A percentile compares a stretch with the other conserved stretches of the same genome.
These are phyloP conservation scores for Nipponacmea schrenckii DNA, from an alignment of 2,888 invertebrate species.

Conservation along the genomic window DNA sequence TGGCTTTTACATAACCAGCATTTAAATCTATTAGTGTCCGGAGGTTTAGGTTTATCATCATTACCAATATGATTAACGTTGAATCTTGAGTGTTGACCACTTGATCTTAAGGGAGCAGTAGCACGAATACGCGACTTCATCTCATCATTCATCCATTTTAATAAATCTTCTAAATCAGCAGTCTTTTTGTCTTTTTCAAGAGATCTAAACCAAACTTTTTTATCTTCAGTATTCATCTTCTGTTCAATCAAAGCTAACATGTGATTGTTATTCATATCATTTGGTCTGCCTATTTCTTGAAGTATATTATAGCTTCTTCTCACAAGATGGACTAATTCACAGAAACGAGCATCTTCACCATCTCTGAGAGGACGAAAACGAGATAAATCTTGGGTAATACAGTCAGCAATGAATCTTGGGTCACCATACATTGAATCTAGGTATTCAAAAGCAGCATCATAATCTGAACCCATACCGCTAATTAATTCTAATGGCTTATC, in stretches of 20 bases:
- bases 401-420: not conserved
- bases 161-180: not conserved
- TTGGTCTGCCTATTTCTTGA: not conserved
- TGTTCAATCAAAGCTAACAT: slow-evolving; percentile 1
- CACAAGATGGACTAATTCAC: not conserved
- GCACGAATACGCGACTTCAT: slow-evolving; percentile 1
- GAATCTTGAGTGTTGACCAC: not conserved
- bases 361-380: not conserved
- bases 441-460: slow-evolving; percentile 1
- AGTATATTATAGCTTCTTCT: not conserved
- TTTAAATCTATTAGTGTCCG: not conserved
- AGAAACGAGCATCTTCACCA: not conserved
- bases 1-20: not conserved
- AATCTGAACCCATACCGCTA: not conserved
- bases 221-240: not conserved
- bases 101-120: not conserved
- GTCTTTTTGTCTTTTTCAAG: slow-evolving; percentile 1
- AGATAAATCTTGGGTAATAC: not conserved
- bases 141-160: not conserved
- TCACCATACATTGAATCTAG: slow-evolving; percentile 1
- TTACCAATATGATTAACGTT: not conserved
- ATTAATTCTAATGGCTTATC: not conserved
- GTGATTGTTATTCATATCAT: not conserved
- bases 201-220: not conserved
- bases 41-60: not conserved